These are phyloP conservation scores for Tetragonisca angustula DNA, from an alignment of 2,888 invertebrate species.

Conservation along the genomic window DNA sequence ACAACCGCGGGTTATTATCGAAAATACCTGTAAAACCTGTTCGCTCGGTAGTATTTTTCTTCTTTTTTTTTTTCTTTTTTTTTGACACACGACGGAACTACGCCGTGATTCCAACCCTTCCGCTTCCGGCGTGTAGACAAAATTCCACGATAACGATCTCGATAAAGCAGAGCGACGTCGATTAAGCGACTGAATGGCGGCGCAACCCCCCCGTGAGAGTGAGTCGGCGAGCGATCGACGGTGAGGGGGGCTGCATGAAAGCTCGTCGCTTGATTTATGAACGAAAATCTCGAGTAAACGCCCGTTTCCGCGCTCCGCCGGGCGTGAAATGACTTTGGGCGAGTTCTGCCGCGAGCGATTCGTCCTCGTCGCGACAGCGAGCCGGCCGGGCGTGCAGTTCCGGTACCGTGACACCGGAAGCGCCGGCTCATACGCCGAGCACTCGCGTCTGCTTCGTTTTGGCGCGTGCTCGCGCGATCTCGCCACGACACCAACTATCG, in stretches of 20 bases:
- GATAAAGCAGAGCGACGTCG: constrained; percentile 39
- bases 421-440: constrained; percentile 39
- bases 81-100: not conserved
- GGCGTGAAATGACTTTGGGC: constrained; percentile 80
- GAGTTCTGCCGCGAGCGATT: constrained; percentile 60
- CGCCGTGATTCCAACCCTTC: constrained; percentile 39
- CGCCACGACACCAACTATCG: not conserved
- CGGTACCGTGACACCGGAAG: constrained; percentile 68
- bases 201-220: constrained; percentile 52
- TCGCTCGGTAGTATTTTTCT: not conserved
- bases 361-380: constrained; percentile 59
- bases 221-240: not conserved
- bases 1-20: too few relatives aligned
- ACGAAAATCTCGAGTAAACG: constrained; percentile 76
- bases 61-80: not conserved
- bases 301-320: constrained; percentile 74
- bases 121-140: constrained; percentile 49
- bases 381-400: constrained; percentile 66
- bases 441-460: constrained; percentile 23
- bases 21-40: not conserved
- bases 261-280: constrained; percentile 71
- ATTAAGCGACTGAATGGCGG: constrained; percentile 34
- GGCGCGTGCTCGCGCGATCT: constrained; percentile 1
- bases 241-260: constrained; percentile 32
- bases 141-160: constrained; percentile 35